Base-by-base conservation (phyloP, 1,140 invertebrate genomes). In the Drosophila kikkawai region DNA sequence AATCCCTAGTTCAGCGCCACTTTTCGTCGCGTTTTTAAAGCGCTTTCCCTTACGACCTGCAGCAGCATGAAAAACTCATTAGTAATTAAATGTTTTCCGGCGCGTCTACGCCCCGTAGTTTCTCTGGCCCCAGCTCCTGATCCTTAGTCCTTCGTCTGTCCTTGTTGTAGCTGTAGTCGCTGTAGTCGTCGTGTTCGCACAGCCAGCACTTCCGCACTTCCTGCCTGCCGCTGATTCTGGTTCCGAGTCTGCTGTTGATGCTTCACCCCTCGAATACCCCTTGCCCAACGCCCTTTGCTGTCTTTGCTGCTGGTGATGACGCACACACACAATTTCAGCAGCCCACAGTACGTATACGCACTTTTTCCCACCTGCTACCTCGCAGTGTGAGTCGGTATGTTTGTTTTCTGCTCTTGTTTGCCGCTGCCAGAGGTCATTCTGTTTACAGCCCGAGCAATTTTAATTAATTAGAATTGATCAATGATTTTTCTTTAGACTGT, bases 11-110 rank as follows among this genome's bases (percentile, higher is more conserved):
- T 66, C 11, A 32, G 29, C 5, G 37, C 17, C 61, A 22, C 29
- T 65, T 80, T 67, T 76, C 56, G 45, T 45, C 57, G 45, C 71
- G 65, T 75, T 82, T 87, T 87, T 77, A 76, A 87, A 82, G 75
- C 63, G 76, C 65, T 87, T 79, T 80, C 71, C 71, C 64, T 73
- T 9, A 37, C 64, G 39, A 42, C 68, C 41, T 75, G 51, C 85
- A 81, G 51, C 80, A 81, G 84, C 76, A 80, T 73, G 83, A 70
- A 81, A 87, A 87, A 84, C 84, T 87, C 84, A 90, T 87, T 87
- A 87, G 85, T 87, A 87, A 87, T 87, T 87, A 87, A 87, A 87
- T 87, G 87, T 81, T 87, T 87, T 87, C 84, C 84, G 83, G 58
- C 64, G 76, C 84, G 80, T 68, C 80, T 78, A 88, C 74, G 85